These are phyloP conservation scores for Trissolcus brochymenae DNA, from an alignment of 2,888 invertebrate genomes.

Conservation along the genomic window DNA sequence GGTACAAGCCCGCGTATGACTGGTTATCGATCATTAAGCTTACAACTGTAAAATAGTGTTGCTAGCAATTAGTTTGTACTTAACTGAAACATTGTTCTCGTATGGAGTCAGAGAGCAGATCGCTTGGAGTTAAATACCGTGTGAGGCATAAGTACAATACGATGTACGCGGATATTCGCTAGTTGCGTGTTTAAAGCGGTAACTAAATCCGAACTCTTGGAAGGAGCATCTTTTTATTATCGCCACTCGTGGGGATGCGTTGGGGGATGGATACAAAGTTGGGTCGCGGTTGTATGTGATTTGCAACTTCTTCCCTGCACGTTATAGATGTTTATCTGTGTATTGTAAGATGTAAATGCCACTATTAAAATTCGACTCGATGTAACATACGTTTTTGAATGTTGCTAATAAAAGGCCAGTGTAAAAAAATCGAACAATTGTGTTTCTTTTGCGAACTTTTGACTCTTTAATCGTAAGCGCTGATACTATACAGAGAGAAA, in stretches of 20 bases:
- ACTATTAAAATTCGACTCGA: slow-evolving; percentile 16
- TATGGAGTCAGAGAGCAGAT: slow-evolving; percentile 5
- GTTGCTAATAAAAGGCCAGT: slow-evolving; percentile 43
- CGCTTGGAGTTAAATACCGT: slow-evolving; percentile 5
- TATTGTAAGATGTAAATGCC: slow-evolving; percentile 21
- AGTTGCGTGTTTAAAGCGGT: not conserved
- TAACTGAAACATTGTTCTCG: slow-evolving; percentile 16
- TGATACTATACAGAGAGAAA: slow-evolving; percentile 32
- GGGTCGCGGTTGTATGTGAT: not conserved
- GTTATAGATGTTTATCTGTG: slow-evolving; percentile 6
- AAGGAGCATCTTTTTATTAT: not conserved
- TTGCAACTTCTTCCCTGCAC: slow-evolving; percentile 8
- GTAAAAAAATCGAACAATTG: slow-evolving; percentile 33
- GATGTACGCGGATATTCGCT: slow-evolving; percentile 3
- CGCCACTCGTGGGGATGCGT: no score
- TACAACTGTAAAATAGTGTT: slow-evolving; percentile 25
- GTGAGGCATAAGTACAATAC: slow-evolving; percentile 24
- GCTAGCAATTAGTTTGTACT: slow-evolving; percentile 18
- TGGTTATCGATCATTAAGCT: slow-evolving; percentile 4
- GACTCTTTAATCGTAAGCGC: slow-evolving; percentile 13
- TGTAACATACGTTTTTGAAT: slow-evolving; percentile 38
- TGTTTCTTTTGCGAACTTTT: slow-evolving; percentile 49
- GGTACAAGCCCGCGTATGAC: not conserved
- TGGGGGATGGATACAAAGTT: no score
- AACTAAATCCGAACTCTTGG: not conserved